Conservation (phyloP, 2,888 invertebrate species). For the Eristalinus sepulchralis region DNA sequence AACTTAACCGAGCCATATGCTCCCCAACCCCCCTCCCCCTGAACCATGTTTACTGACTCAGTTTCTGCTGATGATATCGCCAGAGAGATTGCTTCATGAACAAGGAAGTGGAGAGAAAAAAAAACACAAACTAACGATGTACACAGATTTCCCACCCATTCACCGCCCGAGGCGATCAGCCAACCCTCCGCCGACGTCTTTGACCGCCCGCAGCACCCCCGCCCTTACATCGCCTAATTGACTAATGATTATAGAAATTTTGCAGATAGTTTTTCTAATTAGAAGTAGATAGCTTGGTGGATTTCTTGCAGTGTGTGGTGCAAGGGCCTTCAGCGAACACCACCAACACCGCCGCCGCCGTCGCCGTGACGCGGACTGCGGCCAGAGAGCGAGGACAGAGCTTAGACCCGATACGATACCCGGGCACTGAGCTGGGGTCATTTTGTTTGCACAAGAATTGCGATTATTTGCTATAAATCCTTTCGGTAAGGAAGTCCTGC, state of each 20-base stretch:
- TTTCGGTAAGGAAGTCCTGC: slow-evolving; percentile 41
- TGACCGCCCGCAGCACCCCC: neutral
- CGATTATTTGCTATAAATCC: slow-evolving; percentile 62
- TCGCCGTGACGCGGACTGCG: neutral
- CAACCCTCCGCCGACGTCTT: slow-evolving; percentile 1
- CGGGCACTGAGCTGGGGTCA: slow-evolving; percentile 22
- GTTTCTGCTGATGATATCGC: slow-evolving; percentile 48
- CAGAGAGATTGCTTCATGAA: slow-evolving; percentile 15
- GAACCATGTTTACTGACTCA: slow-evolving; percentile 20
- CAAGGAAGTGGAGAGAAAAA: neutral
- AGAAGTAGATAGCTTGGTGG: slow-evolving; percentile 36
- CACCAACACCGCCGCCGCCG: neutral
- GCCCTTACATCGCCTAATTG: slow-evolving; percentile 48
- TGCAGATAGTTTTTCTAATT: slow-evolving; percentile 61
- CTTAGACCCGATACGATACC: slow-evolving; percentile 24
- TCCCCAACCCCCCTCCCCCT: neutral
- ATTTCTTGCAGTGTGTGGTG: slow-evolving; percentile 10
- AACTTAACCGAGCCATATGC: slow-evolving; percentile 29
- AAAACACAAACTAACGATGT: neutral
- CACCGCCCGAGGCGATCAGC: slow-evolving; percentile 29
- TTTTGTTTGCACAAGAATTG: slow-evolving; percentile 52
- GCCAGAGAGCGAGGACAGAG: slow-evolving; percentile 1
- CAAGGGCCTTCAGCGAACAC: neutral
- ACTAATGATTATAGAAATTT: slow-evolving; percentile 64
- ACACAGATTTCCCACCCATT: slow-evolving; percentile 14